Evolutionary conservation across 2,113 vertebrate species (phyloP), one percentile per base, ranked within the genome.

Genomic region (Turdus rufiventris): DNA sequence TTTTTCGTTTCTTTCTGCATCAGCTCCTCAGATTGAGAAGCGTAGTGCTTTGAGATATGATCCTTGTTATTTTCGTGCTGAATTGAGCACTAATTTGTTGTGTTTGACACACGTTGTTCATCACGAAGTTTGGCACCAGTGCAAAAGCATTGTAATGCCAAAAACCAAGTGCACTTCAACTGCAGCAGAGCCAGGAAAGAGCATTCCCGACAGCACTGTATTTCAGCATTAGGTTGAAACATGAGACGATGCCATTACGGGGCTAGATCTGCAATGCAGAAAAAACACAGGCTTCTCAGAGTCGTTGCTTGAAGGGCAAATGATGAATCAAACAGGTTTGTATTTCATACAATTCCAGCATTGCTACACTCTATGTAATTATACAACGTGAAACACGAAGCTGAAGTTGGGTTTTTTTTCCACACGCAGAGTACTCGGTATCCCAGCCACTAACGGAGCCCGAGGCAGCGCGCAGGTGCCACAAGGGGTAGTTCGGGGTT

Each of bases 351-450:
- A 28, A 1, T 23, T 25, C 33, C 16, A 9, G 21, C 12, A 3
- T 70, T 26, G 3, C 8, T 40, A 43, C 65, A 18, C n/a, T 12
- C 5, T 28, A 9, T 70, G 18, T 8, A 28, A 15, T 53, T 57
- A 14, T 3, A 4, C 3, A 10, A 13, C 14, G 10, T 18, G 54
- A 60, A 92, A 65, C 7, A 8, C 2, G 18, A 63, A 71, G 14
- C 26, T 63, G 16, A 78, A 43, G 16, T 4, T 17, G 15, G 15
- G 58, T 20, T 47, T 66, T 43, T 40, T 28, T 50, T 15, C 14
- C 6, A 9, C 17, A 2, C 1, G 20, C 19, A 14, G 8, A 42
- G 18, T 5, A 2, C 26, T 56, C 5, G 0, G 2, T 48, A 6
- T 36, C 26, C 12, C 29, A 7, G 29, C 34, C 12, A 1, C 29